A percentile compares a stretch with the other conserved stretches of the same genome.
Evolutionary conservation across 2,888 invertebrate genomes (phyloP).

Genomic region (Nomada hirtipes): DNA sequence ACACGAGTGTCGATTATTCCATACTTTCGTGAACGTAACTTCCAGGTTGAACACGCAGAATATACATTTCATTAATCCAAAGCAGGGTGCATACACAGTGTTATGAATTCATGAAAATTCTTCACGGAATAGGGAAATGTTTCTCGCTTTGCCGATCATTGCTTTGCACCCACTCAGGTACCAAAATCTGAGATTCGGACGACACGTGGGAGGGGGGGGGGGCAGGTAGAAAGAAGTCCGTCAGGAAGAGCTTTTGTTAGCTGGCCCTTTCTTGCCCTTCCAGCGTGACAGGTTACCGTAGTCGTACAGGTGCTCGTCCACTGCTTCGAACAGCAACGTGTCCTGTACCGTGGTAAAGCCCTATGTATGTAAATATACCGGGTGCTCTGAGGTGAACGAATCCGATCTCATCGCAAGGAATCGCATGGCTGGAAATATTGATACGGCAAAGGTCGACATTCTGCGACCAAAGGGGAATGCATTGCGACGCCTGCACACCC

Average conservation of each 20-base stretch:
- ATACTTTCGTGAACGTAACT: not conserved
- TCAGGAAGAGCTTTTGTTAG: slow-evolving; percentile 66
- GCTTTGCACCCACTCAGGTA: not conserved
- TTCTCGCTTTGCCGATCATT: not conserved
- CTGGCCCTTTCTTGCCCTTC: slow-evolving; percentile 58
- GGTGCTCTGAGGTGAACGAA: slow-evolving; percentile 50
- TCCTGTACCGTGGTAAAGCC: slow-evolving; percentile 42
- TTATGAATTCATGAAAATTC: not conserved
- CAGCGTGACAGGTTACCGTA: slow-evolving; percentile 67
- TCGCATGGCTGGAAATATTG: slow-evolving; percentile 12
- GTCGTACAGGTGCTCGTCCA: slow-evolving; percentile 67
- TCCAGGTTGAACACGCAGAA: slow-evolving; percentile 33
- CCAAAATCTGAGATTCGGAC: slow-evolving; percentile 29
- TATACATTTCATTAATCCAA: not conserved
- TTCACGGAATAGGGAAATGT: not conserved
- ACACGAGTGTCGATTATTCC: slow-evolving; percentile 40
- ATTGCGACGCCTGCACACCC: not conserved
- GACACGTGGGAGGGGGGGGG: slow-evolving; percentile 10
- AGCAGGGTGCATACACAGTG: not conserved
- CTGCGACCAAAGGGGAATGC: slow-evolving; percentile 26
- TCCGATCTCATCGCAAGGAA: not conserved
- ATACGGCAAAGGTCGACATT: slow-evolving; percentile 29
- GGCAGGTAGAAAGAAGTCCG: slow-evolving; percentile 63
- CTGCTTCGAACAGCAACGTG: slow-evolving; percentile 45
- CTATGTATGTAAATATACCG: slow-evolving; percentile 68